A percentile compares a stretch with the other conserved stretches of the same genome.
phyloP scores from a whole-genome alignment of 2,113 vertebrate species.

The Lonchura striata region DNA sequence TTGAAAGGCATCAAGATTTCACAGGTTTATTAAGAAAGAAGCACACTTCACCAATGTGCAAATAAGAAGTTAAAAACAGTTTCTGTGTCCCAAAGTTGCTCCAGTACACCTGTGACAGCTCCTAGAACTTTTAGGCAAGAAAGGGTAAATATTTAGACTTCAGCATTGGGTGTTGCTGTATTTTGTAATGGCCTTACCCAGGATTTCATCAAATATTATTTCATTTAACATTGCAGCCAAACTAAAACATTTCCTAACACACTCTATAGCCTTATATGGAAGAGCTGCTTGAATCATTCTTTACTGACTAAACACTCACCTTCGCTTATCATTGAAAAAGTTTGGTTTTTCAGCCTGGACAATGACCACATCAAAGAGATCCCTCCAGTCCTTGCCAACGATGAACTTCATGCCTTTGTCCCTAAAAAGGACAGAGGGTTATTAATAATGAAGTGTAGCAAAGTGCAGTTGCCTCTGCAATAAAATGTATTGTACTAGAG shows the following conservation, averaged over 20 bases:
- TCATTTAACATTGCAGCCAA: background rate
- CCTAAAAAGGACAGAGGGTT: conserved; percentile 66
- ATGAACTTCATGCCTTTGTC: conserved; percentile 96
- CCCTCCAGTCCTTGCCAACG: conserved; percentile 94
- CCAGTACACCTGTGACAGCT: background rate
- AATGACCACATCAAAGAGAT: conserved; percentile 96
- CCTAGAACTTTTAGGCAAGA: background rate
- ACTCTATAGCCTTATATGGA: background rate
- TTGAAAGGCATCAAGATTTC: background rate
- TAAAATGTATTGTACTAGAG: background rate
- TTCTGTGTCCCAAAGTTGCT: background rate
- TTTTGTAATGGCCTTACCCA: background rate
- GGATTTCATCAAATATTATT: background rate
- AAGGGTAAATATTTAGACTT: background rate
- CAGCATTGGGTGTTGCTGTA: background rate
- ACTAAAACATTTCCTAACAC: background rate
- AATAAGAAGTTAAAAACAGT: background rate
- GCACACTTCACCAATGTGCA: background rate
- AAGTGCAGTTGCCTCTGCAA: background rate
- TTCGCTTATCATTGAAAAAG: conserved; percentile 96
- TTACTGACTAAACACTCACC: conserved; percentile 74
- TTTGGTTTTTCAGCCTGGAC: conserved; percentile 96
- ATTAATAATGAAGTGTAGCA: background rate
- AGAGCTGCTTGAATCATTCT: background rate
- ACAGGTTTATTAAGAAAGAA: background rate